Evolutionary conservation across 2,888 invertebrate genomes (phyloP).

Genomic region (Lasioglossum oenotherae): DNA sequence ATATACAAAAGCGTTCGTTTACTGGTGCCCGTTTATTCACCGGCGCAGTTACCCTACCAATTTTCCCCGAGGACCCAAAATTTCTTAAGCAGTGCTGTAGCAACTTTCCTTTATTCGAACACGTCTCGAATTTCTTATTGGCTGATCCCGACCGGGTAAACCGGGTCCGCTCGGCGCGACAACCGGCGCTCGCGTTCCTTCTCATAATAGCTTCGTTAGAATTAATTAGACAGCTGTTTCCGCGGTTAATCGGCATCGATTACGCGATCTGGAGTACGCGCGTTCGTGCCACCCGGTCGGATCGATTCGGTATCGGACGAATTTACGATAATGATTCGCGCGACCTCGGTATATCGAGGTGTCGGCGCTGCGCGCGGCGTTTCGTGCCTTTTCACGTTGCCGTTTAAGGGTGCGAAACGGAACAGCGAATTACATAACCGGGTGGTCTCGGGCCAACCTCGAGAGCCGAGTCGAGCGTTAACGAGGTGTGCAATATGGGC

Average conservation of each 20-base stretch:
- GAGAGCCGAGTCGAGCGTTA: conserved; percentile 55
- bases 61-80: conserved; percentile 1
- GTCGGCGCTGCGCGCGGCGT: background rate
- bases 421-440: conserved; percentile 59
- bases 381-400: conserved; percentile 36
- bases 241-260: conserved; percentile 19
- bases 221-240: conserved; percentile 61
- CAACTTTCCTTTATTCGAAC: background rate
- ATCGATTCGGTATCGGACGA: conserved; percentile 1
- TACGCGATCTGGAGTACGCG: conserved; percentile 19
- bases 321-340: conserved; percentile 33
- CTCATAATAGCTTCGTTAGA: conserved; percentile 54
- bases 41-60: too few species aligned
- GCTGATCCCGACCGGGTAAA: conserved; percentile 16
- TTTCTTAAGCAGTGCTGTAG: background rate
- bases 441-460: conserved; percentile 41
- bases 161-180: background rate
- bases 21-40: too few species aligned
- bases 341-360: conserved; percentile 21
- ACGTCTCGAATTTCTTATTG: conserved; percentile 48
- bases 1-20: too few species aligned
- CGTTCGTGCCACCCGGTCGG: background rate
- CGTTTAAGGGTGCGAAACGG: conserved; percentile 50
- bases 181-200: background rate
- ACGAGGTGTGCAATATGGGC: conserved; percentile 77